Evolutionary conservation across 2,888 invertebrate species (phyloP).

Genomic region (Fragum whitleyi): DNA sequence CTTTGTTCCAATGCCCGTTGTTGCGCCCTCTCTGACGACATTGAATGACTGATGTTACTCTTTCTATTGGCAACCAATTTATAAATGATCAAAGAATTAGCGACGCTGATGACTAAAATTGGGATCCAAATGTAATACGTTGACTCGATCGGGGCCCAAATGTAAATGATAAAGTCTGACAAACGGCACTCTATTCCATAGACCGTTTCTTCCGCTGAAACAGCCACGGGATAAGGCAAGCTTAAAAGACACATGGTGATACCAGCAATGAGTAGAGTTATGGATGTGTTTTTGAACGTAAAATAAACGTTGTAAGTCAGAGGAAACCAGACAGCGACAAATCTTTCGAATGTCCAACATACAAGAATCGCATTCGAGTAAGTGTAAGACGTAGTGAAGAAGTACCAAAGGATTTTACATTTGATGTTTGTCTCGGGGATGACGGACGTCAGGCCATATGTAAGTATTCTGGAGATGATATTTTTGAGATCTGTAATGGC

Average conservation of each 20-base stretch:
- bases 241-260: background rate
- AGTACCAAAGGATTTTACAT: background rate
- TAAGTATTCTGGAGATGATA: background rate
- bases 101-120: conserved; percentile 1
- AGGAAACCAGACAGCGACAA: conserved; percentile 39
- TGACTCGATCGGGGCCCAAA: conserved; percentile 28
- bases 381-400: background rate
- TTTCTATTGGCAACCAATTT: conserved; percentile 12
- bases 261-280: background rate
- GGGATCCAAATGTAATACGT: conserved; percentile 37
- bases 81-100: conserved; percentile 23
- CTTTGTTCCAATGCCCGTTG: conserved; percentile 19
- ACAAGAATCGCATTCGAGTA: conserved; percentile 31
- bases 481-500: background rate
- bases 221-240: background rate
- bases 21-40: conserved; percentile 25
- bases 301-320: conserved; percentile 17
- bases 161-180: background rate
- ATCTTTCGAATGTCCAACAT: conserved; percentile 36
- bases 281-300: conserved; percentile 2
- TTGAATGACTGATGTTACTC: conserved; percentile 3
- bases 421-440: background rate
- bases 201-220: background rate
- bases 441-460: background rate
- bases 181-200: background rate